phyloP scores from a whole-genome alignment of 2,888 invertebrate genomes.

The Drosophila koepferae region DNA sequence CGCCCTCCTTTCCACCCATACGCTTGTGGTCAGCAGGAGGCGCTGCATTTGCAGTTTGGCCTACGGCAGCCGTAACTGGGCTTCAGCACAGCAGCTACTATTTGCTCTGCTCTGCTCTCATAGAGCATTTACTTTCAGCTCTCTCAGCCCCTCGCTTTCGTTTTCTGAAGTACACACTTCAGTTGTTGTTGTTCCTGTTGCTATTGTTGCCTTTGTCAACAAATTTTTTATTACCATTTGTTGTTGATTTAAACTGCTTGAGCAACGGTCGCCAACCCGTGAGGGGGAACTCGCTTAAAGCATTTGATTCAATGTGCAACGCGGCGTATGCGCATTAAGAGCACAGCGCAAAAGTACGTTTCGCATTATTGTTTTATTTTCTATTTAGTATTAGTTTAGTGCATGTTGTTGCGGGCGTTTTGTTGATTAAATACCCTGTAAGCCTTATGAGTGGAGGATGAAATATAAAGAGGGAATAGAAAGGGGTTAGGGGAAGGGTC shows the following conservation, averaged over 20 bases:
- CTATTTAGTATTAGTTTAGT: neutral
- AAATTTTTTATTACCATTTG: constrained; percentile 64
- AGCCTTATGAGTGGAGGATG: neutral
- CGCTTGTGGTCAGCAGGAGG: constrained; percentile 56
- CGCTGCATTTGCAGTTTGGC: constrained; percentile 30
- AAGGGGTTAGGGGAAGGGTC: neutral
- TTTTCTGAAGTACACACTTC: constrained; percentile 59
- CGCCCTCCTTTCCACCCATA: neutral
- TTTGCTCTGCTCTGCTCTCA: constrained; percentile 32
- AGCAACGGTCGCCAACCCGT: neutral
- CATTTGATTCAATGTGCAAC: constrained; percentile 36
- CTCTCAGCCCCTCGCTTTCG: constrained; percentile 40
- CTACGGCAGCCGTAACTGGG: constrained; percentile 37
- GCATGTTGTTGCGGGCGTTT: neutral
- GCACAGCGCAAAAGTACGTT: constrained; percentile 11
- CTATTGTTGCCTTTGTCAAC: constrained; percentile 63
- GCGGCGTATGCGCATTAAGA: constrained; percentile 37
- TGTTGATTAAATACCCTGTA: neutral
- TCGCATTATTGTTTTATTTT: constrained; percentile 2
- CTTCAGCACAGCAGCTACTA: constrained; percentile 25
- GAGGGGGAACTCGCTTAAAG: constrained; percentile 21
- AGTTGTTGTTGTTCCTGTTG: constrained; percentile 42
- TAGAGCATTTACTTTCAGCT: constrained; percentile 46
- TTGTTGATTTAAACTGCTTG: constrained; percentile 56
- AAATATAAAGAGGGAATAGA: neutral